Conservation (phyloP, 2,888 invertebrate genomes). For the Andrena praecox region DNA sequence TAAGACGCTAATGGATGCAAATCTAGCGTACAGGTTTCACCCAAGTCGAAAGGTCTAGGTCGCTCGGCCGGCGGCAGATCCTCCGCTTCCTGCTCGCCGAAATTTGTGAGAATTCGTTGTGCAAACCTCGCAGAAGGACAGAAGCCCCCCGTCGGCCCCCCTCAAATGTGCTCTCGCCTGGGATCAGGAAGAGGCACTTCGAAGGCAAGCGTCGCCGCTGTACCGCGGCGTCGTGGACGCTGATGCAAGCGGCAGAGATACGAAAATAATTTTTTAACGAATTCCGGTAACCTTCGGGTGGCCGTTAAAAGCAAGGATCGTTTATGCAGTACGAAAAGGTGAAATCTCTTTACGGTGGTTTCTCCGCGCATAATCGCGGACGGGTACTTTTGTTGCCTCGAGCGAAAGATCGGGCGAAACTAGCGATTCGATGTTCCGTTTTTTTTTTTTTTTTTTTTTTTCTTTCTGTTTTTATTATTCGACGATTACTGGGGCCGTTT, state of each 20-base stretch:
- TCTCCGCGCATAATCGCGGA: not conserved
- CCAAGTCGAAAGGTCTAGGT: conserved; percentile 81
- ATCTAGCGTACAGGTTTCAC: conserved; percentile 67
- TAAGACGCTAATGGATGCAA: conserved; percentile 70
- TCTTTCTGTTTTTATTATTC: too few relatives aligned
- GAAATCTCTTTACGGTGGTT: conserved; percentile 6
- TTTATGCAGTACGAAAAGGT: conserved; percentile 18
- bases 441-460: too few relatives aligned
- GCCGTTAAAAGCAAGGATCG: conserved; percentile 34
- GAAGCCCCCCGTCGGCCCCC: not conserved
- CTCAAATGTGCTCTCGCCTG: not conserved
- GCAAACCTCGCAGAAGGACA: conserved; percentile 70
- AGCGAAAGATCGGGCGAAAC: too few relatives aligned
- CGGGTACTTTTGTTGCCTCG: not conserved
- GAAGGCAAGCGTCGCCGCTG: conserved; percentile 9
- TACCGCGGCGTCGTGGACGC: conserved; percentile 2
- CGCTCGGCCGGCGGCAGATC: conserved; percentile 56
- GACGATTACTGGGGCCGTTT: too few relatives aligned
- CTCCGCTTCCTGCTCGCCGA: conserved; percentile 67
- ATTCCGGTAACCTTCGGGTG: conserved; percentile 59
- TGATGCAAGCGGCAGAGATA: conserved; percentile 58
- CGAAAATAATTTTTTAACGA: conserved; percentile 64
- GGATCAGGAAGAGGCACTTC: conserved; percentile 35
- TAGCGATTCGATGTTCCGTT: too few relatives aligned
- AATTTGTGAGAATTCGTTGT: conserved; percentile 75